These are phyloP conservation scores for Micrastur ruficollis DNA, from an alignment of 2,797 vertebrate genomes.

Conservation along the genomic window DNA sequence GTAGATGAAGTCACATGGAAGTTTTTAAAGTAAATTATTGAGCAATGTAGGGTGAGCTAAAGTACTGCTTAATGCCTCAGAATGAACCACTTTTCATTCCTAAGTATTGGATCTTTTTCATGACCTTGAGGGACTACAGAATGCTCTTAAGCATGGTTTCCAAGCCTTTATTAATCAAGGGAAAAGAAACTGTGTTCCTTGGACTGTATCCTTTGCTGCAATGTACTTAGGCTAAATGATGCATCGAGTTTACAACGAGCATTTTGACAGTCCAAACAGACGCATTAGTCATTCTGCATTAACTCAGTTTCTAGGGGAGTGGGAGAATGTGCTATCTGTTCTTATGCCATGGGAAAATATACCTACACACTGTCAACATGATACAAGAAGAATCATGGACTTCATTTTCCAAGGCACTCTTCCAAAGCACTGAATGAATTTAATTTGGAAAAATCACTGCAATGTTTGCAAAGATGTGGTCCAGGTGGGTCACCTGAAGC, in stretches of 20 bases:
- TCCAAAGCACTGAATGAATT: neutral
- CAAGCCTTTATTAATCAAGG: slow-evolving; percentile 33
- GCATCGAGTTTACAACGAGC: neutral
- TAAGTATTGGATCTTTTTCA: slow-evolving; percentile 6
- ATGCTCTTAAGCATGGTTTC: neutral
- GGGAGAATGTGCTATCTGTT: neutral
- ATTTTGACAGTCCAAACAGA: slow-evolving; percentile 32
- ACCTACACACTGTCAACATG: neutral
- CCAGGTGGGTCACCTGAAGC: neutral
- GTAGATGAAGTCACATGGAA: neutral
- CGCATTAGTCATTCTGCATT: slow-evolving; percentile 15
- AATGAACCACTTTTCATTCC: neutral
- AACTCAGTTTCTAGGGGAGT: neutral
- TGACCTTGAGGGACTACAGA: slow-evolving; percentile 16
- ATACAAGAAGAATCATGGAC: neutral
- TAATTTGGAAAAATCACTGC: neutral
- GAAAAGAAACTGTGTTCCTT: slow-evolving; percentile 39
- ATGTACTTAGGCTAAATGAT: neutral
- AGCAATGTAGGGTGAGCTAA: neutral
- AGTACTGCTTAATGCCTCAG: neutral
- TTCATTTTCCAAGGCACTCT: neutral
- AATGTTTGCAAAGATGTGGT: neutral
- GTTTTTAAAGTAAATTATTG: neutral
- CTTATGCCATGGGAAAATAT: neutral
- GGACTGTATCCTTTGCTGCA: neutral